phyloP scores from a whole-genome alignment of 2,797 vertebrate species.

The Chiloscyllium punctatum region DNA sequence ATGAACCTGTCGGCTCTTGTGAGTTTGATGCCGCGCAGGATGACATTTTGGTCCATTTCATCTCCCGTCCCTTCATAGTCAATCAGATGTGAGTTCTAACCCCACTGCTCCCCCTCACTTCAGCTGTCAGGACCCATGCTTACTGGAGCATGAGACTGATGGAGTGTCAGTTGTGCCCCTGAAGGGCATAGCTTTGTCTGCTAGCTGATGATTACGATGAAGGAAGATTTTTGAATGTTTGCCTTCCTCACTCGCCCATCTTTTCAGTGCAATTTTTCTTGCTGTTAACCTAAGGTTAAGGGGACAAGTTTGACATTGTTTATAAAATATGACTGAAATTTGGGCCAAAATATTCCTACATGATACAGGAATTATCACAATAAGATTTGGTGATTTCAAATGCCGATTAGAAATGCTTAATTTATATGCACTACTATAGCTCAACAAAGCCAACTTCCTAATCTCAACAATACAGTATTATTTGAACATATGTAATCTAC shows the following conservation, averaged over 20 bases:
- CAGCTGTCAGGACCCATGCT: not conserved
- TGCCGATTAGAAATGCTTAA: not conserved
- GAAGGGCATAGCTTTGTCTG: not conserved
- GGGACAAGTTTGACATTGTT: not conserved
- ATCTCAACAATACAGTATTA: not conserved
- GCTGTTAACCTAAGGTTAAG: not conserved
- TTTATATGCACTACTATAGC: not conserved
- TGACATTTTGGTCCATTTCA: constrained; percentile 5
- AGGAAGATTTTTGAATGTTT: not conserved
- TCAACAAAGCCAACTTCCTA: not conserved
- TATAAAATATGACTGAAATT: not conserved
- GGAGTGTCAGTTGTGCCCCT: not conserved
- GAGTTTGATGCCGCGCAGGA: not conserved
- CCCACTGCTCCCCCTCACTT: not conserved
- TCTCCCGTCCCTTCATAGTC: not conserved
- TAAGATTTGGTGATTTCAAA: not conserved
- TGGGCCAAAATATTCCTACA: not conserved
- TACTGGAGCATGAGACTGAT: not conserved
- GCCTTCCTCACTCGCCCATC: not conserved
- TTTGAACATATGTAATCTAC: not conserved
- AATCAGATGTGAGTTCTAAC: constrained; percentile 23
- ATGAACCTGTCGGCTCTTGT: not conserved
- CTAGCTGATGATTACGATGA: not conserved
- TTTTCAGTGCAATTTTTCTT: not conserved
- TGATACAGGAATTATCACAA: not conserved